phyloP scores from a whole-genome alignment of 2,113 vertebrate species.

The Ciconia maguari region DNA sequence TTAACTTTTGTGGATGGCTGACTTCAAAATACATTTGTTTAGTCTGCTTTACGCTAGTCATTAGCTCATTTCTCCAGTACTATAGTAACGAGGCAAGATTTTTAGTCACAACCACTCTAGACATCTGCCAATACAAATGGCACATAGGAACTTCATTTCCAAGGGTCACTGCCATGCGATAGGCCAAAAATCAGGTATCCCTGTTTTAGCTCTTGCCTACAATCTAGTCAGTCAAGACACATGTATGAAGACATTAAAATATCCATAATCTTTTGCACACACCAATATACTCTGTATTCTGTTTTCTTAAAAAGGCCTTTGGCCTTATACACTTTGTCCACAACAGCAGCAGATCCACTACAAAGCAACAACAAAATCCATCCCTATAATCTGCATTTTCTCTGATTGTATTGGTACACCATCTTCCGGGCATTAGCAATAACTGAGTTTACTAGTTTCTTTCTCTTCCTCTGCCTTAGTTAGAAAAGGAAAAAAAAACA shows the following conservation, averaged over 20 bases:
- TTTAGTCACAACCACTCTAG: background rate
- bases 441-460: background rate
- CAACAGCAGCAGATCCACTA: background rate
- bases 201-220: background rate
- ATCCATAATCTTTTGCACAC: fast-evolving
- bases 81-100: fast-evolving
- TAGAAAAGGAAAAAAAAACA: background rate
- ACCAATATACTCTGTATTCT: background rate
- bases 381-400: background rate
- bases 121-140: background rate
- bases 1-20: background rate
- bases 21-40: background rate
- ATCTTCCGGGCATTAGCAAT: background rate
- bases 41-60: background rate
- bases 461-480: background rate
- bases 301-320: background rate
- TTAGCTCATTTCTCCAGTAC: background rate
- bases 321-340: background rate
- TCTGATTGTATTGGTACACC: background rate
- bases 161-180: background rate
- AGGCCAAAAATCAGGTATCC: background rate
- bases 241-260: background rate
- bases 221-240: background rate
- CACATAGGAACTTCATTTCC: background rate
- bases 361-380: background rate